These are phyloP conservation scores for Saguinus imperator DNA, from an alignment of 2,113 vertebrate genomes.

Conservation along the genomic window DNA sequence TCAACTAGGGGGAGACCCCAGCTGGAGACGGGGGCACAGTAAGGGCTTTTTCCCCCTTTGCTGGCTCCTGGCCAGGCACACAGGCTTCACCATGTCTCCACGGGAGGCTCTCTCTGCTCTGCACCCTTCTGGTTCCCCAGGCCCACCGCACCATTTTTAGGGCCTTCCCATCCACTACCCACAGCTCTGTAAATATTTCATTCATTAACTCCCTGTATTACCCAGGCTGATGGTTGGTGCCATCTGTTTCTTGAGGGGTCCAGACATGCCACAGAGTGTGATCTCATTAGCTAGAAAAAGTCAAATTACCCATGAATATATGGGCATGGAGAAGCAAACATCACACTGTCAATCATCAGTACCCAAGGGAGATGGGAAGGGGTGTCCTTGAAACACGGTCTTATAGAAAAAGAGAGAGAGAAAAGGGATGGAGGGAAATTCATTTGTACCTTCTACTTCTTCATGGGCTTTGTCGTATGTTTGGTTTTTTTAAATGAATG, in stretches of 20 bases:
- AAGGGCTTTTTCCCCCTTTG: too few species aligned
- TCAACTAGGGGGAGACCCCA: neutral
- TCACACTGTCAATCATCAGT: neutral
- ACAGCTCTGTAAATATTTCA: neutral
- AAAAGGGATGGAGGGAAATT: neutral
- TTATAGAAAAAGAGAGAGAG: too few species aligned
- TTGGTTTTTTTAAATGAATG: neutral
- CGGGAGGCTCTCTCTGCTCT: neutral
- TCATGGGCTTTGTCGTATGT: neutral
- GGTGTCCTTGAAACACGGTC: too few species aligned
- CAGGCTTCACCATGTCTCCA: neutral
- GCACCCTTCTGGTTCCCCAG: neutral
- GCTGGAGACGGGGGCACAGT: neutral
- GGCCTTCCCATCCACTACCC: neutral
- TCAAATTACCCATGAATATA: neutral
- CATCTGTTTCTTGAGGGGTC: neutral
- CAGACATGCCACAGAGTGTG: neutral
- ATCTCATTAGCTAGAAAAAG: neutral
- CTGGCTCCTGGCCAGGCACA: neutral
- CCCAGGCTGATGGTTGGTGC: neutral
- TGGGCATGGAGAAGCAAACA: neutral
- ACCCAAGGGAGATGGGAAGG: too few species aligned
- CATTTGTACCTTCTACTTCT: neutral
- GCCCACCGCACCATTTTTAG: neutral
- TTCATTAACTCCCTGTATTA: neutral